Conservation (phyloP, 2,888 invertebrate genomes). For the Bibio marci region DNA sequence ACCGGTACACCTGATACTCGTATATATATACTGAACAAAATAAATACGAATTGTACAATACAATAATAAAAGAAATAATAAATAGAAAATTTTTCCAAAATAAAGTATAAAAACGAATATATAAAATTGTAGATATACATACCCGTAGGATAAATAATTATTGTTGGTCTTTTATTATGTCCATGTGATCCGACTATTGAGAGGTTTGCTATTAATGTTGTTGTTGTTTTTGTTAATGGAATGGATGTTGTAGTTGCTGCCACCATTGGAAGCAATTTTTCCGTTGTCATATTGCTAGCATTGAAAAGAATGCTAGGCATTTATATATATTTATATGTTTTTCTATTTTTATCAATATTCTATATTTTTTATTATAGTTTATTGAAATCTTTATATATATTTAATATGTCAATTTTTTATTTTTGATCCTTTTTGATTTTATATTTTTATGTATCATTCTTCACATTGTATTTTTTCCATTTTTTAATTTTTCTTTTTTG, state of each 20-base stretch:
- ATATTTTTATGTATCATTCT: too few species aligned
- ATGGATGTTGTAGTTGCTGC: slow-evolving; percentile 4
- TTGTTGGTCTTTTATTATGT: slow-evolving; percentile 4
- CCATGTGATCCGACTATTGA: slow-evolving; percentile 4
- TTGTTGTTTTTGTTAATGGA: slow-evolving; percentile 4
- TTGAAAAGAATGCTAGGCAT: slow-evolving; percentile 4
- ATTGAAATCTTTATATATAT: too few species aligned
- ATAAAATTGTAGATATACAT: background rate
- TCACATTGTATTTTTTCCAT: too few species aligned
- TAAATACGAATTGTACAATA: background rate
- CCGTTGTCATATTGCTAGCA: slow-evolving; percentile 4
- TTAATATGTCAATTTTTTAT: too few species aligned
- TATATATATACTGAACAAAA: too few species aligned
- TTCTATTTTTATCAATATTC: too few species aligned
- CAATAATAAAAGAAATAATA: background rate
- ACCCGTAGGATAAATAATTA: slow-evolving; percentile 7
- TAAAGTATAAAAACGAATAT: background rate
- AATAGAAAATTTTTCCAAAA: background rate
- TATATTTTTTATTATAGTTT: too few species aligned
- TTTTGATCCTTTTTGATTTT: too few species aligned
- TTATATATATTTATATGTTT: background rate
- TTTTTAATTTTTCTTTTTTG: too few species aligned
- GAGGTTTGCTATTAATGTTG: slow-evolving; percentile 5
- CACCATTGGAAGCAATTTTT: slow-evolving; percentile 4
- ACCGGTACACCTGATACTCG: too few species aligned